These are phyloP conservation scores for Indicator indicator DNA, from an alignment of 2,113 vertebrate genomes.

Conservation along the genomic window DNA sequence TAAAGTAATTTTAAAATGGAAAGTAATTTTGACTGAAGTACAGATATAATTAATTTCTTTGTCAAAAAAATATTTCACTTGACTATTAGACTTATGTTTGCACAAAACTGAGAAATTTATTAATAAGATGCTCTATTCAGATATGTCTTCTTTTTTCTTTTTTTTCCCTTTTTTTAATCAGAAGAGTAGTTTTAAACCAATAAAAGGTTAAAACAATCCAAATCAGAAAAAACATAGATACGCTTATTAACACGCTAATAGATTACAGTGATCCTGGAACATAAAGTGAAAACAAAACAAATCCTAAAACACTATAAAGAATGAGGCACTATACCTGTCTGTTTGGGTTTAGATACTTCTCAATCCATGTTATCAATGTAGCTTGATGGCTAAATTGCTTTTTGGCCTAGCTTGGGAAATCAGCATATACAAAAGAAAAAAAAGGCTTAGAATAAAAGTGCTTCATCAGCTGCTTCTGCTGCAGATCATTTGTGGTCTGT, in stretches of 20 bases:
- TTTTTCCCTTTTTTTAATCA: not conserved
- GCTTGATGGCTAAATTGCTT: not conserved
- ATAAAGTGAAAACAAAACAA: not conserved
- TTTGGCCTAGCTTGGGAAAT: not conserved
- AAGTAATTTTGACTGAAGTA: not conserved
- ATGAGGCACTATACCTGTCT: not conserved
- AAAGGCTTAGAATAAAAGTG: not conserved
- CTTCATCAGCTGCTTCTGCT: not conserved
- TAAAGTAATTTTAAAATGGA: not conserved
- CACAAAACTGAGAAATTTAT: not conserved
- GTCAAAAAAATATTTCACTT: not conserved
- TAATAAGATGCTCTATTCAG: not conserved
- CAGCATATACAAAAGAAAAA: not conserved
- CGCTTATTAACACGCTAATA: not conserved
- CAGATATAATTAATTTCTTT: not conserved
- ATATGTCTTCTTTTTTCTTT: not conserved
- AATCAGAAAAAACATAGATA: not conserved
- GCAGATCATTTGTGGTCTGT: not conserved
- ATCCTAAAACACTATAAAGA: not conserved
- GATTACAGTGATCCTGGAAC: not conserved
- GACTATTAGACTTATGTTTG: not conserved
- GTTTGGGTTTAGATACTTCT: not conserved
- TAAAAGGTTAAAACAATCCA: not conserved
- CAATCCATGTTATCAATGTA: not conserved
- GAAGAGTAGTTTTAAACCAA: not conserved